Base-by-base conservation (phyloP, 2,888 invertebrate species). In the Melipona beecheii region DNA sequence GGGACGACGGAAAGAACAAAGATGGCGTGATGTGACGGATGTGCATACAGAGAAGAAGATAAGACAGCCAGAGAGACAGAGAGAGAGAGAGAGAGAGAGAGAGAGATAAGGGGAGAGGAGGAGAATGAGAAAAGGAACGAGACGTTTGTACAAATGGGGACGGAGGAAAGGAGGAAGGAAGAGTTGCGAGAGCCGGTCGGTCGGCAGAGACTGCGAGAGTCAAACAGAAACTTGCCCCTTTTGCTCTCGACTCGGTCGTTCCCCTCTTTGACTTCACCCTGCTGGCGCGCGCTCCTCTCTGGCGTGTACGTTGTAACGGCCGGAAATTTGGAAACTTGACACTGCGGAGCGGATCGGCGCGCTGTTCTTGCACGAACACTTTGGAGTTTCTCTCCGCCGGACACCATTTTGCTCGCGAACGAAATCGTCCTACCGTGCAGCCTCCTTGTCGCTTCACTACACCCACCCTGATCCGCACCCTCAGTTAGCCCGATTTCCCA, bases 251-350 rank as follows among this genome's bases (percentile, higher is more conserved):
- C 71, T 85, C 58, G 64, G 43, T 73, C 75, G 74, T 74, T 65
- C 78, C 86, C 75, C 75, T 62, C 70, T 70, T 56, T 58, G 24
- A 43, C 1, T 43, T 43, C 52, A 19, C 73, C 52, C 54, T 54
- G n/a, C 36, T 60, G 70, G 56, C 70, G 71, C 69, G 69, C 54
- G 58, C 79, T 79, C 27, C 27, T 75, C 66, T 62, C 58, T 65
- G 68, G 68, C 79, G 73, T 86, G 78, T 87, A 84, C 83, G 85
- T 75, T 84, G 76, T 86, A 89, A 86, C 87, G 78, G 79, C 86
- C 91, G 93, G 92, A 93, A 92, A 92, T 92, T 93, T 92, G 93
- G 93, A 92, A 92, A 93, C 92, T 92, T 90, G 89, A 90, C 88
- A 87, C 89, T 89, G 83, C 78, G 80, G 72, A 75, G 81, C 72